Evolutionary conservation across 1,140 invertebrate species (phyloP), one percentile per base, ranked within the genome.

Genomic region (Leptonema lineaticorne): DNA sequence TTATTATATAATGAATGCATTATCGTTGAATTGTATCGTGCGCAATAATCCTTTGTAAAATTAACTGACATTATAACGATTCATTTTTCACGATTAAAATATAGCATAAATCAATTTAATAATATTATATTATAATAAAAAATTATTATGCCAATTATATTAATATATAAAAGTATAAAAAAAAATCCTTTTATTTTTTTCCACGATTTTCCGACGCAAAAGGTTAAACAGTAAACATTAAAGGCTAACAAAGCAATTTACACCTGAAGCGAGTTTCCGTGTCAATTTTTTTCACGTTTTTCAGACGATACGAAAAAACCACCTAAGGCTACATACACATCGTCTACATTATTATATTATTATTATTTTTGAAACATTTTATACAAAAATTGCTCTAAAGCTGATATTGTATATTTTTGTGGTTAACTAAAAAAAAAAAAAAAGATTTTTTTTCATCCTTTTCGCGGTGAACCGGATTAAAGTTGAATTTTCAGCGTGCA

Each of bases 401-500:
- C n/a, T 24, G 11, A 53, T 53, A 53, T 53, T 53, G 50, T 26
- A 53, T 53, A 26, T 53, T 26, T 5, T 24, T 8, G 22, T 22
- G 22, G 9, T 9, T 2, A 4, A 11, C 2, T 3, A 41, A 41
- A 41, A 41, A 41, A 41, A 16, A 14, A 11, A 2, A 11, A 41
- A 41, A 41, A 41, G 16, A 48, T 20, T 2, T 8, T 53, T 8
- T 11, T 8, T 20, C 22, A 53, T 53, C 27, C 24, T n/a, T 2
- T 6, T 8, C 6, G 16, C 46, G 46, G 3, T 2, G 46, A 20
- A 53, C 37, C 22, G 50, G 18, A 14, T 26, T 26, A 53, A 53
- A 53, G 27, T 53, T 53, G 27, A 53, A 53, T 53, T 53, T 53
- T 53, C n/a, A n/a, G 50, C 24, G 46, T 8, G 22, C 46, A 18